phyloP scores from a whole-genome alignment of 2,797 vertebrate species.

The Manis javanica region DNA sequence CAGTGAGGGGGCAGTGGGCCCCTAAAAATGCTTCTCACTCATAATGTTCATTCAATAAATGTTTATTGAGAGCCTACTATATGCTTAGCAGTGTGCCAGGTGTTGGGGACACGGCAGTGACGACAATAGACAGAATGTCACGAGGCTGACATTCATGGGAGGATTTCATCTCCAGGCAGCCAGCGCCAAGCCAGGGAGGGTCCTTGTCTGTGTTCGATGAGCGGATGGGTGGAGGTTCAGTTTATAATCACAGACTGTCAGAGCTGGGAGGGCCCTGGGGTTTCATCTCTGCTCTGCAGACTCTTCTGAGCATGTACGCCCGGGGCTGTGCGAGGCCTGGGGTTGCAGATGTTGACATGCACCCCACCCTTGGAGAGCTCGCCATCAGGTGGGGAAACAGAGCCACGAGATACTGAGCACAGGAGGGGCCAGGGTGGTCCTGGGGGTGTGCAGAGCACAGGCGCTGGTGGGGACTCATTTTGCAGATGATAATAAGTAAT shows the following conservation, averaged over 20 bases:
- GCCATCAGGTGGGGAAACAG: accelerated
- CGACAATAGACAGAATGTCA: neutral
- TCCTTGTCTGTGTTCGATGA: neutral
- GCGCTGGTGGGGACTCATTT: neutral
- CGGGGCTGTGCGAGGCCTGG: neutral
- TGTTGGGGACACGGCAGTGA: neutral
- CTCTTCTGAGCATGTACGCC: neutral
- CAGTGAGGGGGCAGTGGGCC: no score
- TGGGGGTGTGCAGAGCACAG: neutral
- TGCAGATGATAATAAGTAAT: neutral
- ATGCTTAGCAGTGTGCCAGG: neutral
- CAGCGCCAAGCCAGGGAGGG: neutral
- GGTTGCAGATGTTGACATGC: neutral
- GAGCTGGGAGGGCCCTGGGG: neutral
- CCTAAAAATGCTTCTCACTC: neutral
- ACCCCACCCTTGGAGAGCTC: accelerated
- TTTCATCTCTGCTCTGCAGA: neutral
- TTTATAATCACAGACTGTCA: neutral
- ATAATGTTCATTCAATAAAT: neutral
- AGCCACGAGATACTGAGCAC: neutral
- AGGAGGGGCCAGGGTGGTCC: neutral
- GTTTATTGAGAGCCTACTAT: neutral
- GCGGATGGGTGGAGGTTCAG: neutral
- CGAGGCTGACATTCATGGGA: neutral
- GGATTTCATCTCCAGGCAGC: no score